Evolutionary conservation across 92 coral and sea anemone genomes (phyloP).

Genomic region (Paragorgia papillata): DNA sequence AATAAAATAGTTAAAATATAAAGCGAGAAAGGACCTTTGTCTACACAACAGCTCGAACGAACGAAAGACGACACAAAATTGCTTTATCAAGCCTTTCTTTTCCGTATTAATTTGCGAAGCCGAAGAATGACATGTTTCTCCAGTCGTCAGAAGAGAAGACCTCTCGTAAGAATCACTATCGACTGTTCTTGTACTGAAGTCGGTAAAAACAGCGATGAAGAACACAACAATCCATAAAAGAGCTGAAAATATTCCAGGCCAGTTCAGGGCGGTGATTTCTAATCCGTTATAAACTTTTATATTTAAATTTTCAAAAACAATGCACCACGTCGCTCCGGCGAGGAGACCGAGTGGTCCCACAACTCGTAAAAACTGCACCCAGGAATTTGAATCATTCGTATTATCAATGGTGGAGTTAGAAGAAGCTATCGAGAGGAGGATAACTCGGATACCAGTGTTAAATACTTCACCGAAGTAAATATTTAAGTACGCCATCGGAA

Average conservation of each 20-base stretch:
- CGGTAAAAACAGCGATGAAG: neutral
- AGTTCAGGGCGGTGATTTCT: neutral
- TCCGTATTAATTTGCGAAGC: too few species aligned
- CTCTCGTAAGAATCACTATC: neutral
- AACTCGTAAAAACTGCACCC: neutral
- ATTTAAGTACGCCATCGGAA: neutral
- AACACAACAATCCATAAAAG: constrained; percentile 2
- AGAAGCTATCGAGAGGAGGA: neutral
- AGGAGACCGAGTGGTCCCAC: neutral
- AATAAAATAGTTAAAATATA: neutral
- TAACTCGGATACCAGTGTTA: neutral
- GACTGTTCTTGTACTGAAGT: neutral
- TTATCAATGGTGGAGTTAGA: neutral
- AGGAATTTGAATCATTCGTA: neutral
- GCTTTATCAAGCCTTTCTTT: neutral
- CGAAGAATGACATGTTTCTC: too few species aligned
- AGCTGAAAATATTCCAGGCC: neutral
- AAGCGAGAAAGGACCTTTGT: neutral
- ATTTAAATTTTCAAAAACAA: neutral
- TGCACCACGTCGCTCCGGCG: neutral
- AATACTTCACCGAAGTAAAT: neutral
- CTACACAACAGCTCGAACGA: neutral
- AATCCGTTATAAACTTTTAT: neutral
- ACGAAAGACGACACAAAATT: neutral
- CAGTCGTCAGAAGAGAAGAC: neutral